phyloP scores from a whole-genome alignment of 1,140 invertebrate species.

The Episyrphus balteatus region DNA sequence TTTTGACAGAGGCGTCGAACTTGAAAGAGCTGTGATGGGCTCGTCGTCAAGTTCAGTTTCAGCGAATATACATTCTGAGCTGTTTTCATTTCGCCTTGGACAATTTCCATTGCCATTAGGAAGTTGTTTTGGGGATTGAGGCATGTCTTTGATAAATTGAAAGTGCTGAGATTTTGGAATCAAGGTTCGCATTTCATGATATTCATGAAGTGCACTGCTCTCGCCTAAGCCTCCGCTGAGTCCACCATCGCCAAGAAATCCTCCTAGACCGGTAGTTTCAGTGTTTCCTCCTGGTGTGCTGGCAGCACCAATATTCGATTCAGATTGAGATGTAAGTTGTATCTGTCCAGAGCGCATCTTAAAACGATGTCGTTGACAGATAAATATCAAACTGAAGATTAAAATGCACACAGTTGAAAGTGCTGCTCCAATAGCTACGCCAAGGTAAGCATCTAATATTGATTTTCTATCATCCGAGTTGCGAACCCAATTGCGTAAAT shows the following conservation, averaged over 20 bases:
- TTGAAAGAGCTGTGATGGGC: neutral
- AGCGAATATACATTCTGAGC: neutral
- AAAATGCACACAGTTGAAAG: constrained; percentile 24
- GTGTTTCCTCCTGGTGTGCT: constrained; percentile 23
- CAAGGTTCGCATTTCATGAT: constrained; percentile 33
- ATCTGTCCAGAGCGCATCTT: constrained; percentile 25
- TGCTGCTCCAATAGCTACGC: constrained; percentile 29
- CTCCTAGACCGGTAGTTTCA: constrained; percentile 18
- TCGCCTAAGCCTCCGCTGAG: constrained; percentile 13
- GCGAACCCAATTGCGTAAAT: constrained; percentile 19
- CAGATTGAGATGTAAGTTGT: constrained; percentile 26
- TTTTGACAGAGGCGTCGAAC: neutral
- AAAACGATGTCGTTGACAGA: constrained; percentile 25
- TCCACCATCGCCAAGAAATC: constrained; percentile 9
- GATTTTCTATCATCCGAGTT: constrained; percentile 9
- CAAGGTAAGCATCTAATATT: constrained; percentile 23
- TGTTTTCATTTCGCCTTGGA: neutral
- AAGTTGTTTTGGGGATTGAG: constrained; percentile 20
- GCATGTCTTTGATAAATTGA: constrained; percentile 13
- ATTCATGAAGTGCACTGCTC: constrained; percentile 28
- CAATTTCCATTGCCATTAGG: constrained; percentile 15
- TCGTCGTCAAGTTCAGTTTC: neutral
- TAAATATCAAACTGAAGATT: constrained; percentile 26
- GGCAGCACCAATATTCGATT: constrained; percentile 28
- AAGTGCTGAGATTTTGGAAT: constrained; percentile 21